These are phyloP conservation scores for Tenthredo distinguenda DNA, from an alignment of 2,888 invertebrate genomes.

Conservation along the genomic window DNA sequence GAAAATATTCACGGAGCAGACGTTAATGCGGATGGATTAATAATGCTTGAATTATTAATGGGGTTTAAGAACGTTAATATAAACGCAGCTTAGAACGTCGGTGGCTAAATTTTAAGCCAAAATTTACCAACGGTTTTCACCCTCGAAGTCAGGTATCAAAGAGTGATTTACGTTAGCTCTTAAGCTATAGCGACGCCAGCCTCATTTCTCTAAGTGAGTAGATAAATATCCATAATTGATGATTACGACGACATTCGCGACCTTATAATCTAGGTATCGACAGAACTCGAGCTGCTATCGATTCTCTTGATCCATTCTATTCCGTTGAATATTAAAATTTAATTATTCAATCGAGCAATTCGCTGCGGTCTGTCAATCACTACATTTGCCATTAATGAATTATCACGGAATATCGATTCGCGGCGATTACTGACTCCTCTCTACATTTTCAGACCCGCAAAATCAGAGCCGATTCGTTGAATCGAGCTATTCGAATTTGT, in stretches of 20 bases:
- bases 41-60: conserved; percentile 33
- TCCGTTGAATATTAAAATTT: conserved; percentile 10
- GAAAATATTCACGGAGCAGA: conserved; percentile 26
- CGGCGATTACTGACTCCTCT: background rate
- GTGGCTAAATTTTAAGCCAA: background rate
- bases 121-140: conserved; percentile 20
- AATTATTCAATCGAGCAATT: background rate
- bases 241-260: background rate
- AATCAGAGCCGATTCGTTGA: background rate
- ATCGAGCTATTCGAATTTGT: background rate
- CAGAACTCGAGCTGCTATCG: background rate
- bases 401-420: background rate
- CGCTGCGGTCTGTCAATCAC: background rate
- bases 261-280: background rate
- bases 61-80: conserved; percentile 20
- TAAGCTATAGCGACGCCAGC: background rate
- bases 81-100: conserved; percentile 11
- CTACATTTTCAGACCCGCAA: background rate
- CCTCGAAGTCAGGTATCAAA: conserved; percentile 9
- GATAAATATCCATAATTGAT: conserved; percentile 32
- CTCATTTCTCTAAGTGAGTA: conserved; percentile 15
- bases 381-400: background rate
- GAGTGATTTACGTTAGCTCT: conserved; percentile 20
- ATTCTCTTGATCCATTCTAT: conserved; percentile 1
- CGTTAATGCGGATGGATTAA: conserved; percentile 34